phyloP scores from a whole-genome alignment of 1,140 invertebrate genomes.

The Drosophila ohnishii region DNA sequence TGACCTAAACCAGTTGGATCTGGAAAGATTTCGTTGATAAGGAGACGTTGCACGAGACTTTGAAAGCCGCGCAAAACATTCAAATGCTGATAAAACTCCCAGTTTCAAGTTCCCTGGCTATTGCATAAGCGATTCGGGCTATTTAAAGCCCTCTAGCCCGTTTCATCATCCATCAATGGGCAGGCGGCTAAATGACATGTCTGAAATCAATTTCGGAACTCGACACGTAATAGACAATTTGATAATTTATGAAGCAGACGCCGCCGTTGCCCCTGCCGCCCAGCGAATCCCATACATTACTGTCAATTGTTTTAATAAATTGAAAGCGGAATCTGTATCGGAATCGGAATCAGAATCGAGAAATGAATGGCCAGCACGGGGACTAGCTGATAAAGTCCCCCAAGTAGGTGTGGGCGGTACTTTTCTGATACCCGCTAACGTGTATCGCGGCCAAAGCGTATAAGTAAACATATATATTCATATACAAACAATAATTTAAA shows the following conservation, averaged over 20 bases:
- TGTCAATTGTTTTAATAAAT: conserved; percentile 71
- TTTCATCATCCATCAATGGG: conserved; percentile 26
- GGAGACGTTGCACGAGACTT: conserved; percentile 26
- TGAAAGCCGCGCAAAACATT: background rate
- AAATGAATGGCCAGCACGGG: conserved; percentile 32
- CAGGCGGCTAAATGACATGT: conserved; percentile 41
- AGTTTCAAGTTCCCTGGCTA: conserved; percentile 1
- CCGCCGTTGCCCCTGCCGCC: background rate
- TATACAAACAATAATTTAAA: conserved; percentile 74
- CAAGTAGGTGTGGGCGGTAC: conserved; percentile 19
- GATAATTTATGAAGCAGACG: conserved; percentile 59
- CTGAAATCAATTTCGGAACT: conserved; percentile 56
- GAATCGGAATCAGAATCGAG: conserved; percentile 39
- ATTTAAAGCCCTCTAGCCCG: conserved; percentile 18
- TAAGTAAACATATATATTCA: conserved; percentile 31
- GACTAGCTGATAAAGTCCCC: conserved; percentile 42
- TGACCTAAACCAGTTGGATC: conserved; percentile 44
- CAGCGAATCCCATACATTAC: conserved; percentile 63
- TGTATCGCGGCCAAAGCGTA: conserved; percentile 18
- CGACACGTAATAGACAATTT: conserved; percentile 63
- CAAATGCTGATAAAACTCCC: conserved; percentile 11
- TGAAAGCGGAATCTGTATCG: conserved; percentile 38
- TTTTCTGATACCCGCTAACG: conserved; percentile 29
- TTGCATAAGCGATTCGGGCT: conserved; percentile 20
- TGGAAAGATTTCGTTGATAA: conserved; percentile 24